Base-by-base conservation (phyloP, 37 sponge, comb jelly and placozoan species). In the Agelas oroides region DNA sequence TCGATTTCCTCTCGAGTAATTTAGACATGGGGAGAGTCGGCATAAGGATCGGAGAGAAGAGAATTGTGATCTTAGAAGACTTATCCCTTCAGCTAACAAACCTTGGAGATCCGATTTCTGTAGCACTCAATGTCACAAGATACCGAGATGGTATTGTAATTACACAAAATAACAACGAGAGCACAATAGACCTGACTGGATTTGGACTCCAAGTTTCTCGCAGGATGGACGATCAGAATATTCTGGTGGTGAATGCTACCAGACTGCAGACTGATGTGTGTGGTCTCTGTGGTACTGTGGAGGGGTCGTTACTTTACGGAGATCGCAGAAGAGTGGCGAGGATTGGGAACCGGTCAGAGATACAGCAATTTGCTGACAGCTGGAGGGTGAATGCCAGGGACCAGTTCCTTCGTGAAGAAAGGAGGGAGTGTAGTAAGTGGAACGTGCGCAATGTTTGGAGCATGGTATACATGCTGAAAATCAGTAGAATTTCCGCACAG, bases 1-100 rank as follows among this genome's bases (percentile, higher is more conserved):
- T 76, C 15, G 79, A 89, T 73, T 89, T 83, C 56, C 32, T 72
- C 8, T 39, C 72, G 1, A 53, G 61, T 5, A 70, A 77, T 52
- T 54, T 89, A 38, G 66, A 56, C 37, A 77, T 76, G 14, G 88
- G 81, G 2, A 31, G 88, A 31, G 73, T 87, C 0, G 88, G 88
- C 5, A 28, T 87, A 64, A 3, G 27, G 15, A 20, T 32, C 3
- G 32, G 38, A 3, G 34, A 68, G 2, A 32, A 19, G 12, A 32
- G 5, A 32, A 67, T 67, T 5, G 34, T 67, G 34, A 32, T 67
- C 35, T 32, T 5, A 18, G 69, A 67, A 12, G 69, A 67, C 34
- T 32, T 67, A 2, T 33, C 69, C 5, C n/a, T 32, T 19, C 19
- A 33, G 69, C 5, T 12, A 32, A 33, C 34, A 18, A 67, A 67